Conservation (phyloP, 2,113 vertebrate species). For the Chaenocephalus aceratus region DNA sequence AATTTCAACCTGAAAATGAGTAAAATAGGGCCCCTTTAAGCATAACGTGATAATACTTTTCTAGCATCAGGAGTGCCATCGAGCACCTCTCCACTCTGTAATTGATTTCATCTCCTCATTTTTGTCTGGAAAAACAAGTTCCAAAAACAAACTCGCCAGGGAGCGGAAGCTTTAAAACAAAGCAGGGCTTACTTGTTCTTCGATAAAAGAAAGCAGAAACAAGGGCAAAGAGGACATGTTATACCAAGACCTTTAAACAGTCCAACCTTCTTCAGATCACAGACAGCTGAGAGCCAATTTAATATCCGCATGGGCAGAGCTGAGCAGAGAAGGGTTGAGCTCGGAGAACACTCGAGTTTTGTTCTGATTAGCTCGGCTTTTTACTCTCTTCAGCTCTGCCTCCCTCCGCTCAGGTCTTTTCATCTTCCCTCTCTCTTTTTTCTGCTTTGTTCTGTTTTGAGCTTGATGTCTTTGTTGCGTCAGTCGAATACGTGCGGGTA, state of each 20-base stretch:
- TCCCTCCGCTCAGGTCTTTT: slow-evolving; percentile 19
- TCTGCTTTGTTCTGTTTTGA: slow-evolving; percentile 17
- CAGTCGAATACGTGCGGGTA: background rate
- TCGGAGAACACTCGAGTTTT: slow-evolving; percentile 48
- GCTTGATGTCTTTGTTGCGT: slow-evolving; percentile 23
- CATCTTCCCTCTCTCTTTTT: slow-evolving; percentile 13
- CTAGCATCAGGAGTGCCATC: background rate
- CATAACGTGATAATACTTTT: slow-evolving; percentile 1
- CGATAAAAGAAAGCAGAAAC: slow-evolving; percentile 2
- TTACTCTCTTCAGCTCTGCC: slow-evolving; percentile 11
- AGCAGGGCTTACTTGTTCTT: slow-evolving; percentile 4
- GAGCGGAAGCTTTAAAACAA: slow-evolving; percentile 25
- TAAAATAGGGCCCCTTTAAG: background rate
- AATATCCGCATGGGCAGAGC: slow-evolving; percentile 51
- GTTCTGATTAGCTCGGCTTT: slow-evolving; percentile 48
- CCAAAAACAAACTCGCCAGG: background rate
- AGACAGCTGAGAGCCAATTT: slow-evolving; percentile 64
- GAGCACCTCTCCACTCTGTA: background rate
- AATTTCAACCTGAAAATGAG: too few species aligned
- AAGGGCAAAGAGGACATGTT: slow-evolving; percentile 24
- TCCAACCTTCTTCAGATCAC: slow-evolving; percentile 56
- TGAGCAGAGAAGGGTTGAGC: slow-evolving; percentile 41
- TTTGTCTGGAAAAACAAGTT: slow-evolving; percentile 34
- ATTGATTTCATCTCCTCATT: slow-evolving; percentile 25
- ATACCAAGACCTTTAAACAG: slow-evolving; percentile 46